A percentile compares a stretch with the other conserved stretches of the same genome.
phyloP scores from a whole-genome alignment of 2,888 invertebrate species.

The Brachypalpus laphriformis region DNA sequence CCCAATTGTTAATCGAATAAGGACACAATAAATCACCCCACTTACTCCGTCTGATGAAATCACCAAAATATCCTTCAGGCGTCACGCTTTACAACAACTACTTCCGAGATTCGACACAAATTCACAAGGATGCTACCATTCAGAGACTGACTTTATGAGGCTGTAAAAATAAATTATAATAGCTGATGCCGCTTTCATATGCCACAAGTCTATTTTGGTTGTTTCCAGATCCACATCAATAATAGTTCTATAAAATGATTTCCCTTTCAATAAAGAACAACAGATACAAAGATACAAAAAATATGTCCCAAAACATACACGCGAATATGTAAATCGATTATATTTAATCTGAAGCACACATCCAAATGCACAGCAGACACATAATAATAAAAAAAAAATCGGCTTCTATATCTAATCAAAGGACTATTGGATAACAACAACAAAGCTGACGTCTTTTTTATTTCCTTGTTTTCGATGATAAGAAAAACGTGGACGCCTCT shows the following conservation, averaged over 20 bases:
- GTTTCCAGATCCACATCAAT: neutral
- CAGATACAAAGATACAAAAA: neutral
- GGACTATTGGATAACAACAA: neutral
- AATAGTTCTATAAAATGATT: constrained; percentile 5
- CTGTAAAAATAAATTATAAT: constrained; percentile 10
- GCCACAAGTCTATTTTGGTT: neutral
- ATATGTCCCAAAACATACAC: neutral
- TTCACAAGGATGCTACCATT: neutral
- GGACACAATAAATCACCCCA: neutral
- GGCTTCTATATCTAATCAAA: neutral
- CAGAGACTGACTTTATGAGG: neutral
- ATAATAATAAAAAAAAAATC: neutral
- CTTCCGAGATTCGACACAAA: neutral
- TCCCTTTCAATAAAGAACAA: neutral
- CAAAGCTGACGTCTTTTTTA: constrained; percentile 19
- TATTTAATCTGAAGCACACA: neutral
- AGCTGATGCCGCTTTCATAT: constrained; percentile 1
- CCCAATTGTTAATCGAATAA: neutral
- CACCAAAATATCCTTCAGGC: neutral
- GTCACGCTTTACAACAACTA: neutral
- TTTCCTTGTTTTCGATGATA: constrained; percentile 18
- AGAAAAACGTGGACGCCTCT: neutral
- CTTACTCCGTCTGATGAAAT: neutral
- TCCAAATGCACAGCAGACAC: neutral
- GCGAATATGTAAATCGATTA: constrained; percentile 16